phyloP scores from a whole-genome alignment of 2,888 invertebrate species.

The Zeuzera pyrina region DNA sequence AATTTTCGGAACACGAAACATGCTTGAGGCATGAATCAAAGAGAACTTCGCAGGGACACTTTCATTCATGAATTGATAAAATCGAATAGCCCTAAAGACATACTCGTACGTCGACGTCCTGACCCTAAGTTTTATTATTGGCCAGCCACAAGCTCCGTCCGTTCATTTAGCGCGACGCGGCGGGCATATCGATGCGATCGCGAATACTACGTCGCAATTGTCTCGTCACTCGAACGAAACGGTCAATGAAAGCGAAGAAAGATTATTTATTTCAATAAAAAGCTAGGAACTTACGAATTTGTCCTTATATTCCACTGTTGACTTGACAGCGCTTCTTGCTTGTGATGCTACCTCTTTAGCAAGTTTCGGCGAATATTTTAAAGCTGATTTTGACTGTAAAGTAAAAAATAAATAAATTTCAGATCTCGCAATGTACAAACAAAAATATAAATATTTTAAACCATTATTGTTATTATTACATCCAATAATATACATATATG shows the following conservation, averaged over 20 bases:
- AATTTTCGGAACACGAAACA: conserved; percentile 14
- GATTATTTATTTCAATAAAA: conserved; percentile 19
- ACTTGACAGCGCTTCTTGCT: conserved; percentile 36
- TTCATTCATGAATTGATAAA: conserved; percentile 43
- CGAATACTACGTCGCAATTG: conserved; percentile 40
- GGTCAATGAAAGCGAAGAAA: conserved; percentile 57
- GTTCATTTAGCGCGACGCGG: conserved; percentile 66
- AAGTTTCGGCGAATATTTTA: conserved; percentile 30
- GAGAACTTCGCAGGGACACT: conserved; percentile 5
- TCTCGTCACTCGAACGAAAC: conserved; percentile 27
- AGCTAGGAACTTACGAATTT: conserved; percentile 47
- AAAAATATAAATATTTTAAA: no score
- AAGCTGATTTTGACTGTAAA: conserved; percentile 41
- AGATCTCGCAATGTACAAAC: no score
- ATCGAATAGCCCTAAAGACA: conserved; percentile 37
- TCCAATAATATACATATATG: no score
- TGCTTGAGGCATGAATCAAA: conserved; percentile 3
- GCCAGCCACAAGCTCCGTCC: conserved; percentile 55
- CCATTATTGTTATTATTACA: conserved; percentile 5
- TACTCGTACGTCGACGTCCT: conserved; percentile 38
- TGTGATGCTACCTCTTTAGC: conserved; percentile 36
- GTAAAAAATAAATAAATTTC: conserved; percentile 15
- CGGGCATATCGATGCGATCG: conserved; percentile 59
- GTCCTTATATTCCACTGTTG: conserved; percentile 44
- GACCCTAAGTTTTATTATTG: conserved; percentile 56